Evolutionary conservation across 35 echinoderm and acorn worm species (phyloP), one percentile per base, ranked within the genome.

Genomic region (Patiria miniata): DNA sequence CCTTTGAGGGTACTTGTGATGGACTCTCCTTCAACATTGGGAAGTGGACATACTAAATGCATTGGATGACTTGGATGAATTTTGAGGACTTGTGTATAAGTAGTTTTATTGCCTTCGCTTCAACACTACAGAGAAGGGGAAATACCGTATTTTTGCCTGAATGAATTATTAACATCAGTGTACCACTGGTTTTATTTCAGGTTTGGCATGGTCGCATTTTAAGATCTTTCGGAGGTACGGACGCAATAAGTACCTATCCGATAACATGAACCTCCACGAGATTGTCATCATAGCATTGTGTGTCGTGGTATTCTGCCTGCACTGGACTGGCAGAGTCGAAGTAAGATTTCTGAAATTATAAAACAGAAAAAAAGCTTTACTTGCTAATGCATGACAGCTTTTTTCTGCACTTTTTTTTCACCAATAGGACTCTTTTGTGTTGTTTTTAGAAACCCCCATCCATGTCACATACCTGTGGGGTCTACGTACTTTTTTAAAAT

Each of bases 121-220:
- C n/a, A n/a, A n/a, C n/a, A n/a, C n/a, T n/a, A n/a, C n/a, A n/a
- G n/a, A n/a, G n/a, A n/a, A n/a, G n/a, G n/a, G n/a, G n/a, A n/a
- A n/a, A n/a, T n/a, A n/a, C n/a, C n/a, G n/a, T n/a, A n/a, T n/a
- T n/a, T n/a, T n/a, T n/a, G n/a, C n/a, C n/a, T n/a, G n/a, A n/a
- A n/a, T n/a, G n/a, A n/a, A n/a, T n/a, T n/a, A n/a, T n/a, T n/a
- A n/a, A n/a, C n/a, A n/a, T n/a, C n/a, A n/a, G n/a, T n/a, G n/a
- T n/a, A n/a, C n/a, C n/a, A n/a, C n/a, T n/a, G n/a, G n/a, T n/a
- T n/a, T n/a, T n/a, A n/a, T n/a, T n/a, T n/a, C 26, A 73, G 65
- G 65, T 73, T 73, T 73, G 29, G 34, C 34, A 34, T 73, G 65
- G 65, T 73, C 34, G 26, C 65, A 73, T 73, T 14, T 73, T 26